A percentile compares a stretch with the other conserved stretches of the same genome.
phyloP scores from a whole-genome alignment of 2,888 invertebrate species.

The Byasa hedistus region DNA sequence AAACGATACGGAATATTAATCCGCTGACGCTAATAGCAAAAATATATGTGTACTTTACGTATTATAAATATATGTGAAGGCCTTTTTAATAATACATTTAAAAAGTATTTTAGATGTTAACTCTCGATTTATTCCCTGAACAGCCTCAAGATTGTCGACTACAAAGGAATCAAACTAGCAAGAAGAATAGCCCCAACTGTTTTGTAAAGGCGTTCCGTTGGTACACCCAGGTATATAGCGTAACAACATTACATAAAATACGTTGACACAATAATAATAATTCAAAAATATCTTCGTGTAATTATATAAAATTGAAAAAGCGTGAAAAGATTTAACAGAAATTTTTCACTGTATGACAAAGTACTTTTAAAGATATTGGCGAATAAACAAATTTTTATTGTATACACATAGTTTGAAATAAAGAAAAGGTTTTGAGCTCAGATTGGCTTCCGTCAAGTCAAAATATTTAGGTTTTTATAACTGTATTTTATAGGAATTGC shows the following conservation, averaged over 20 bases:
- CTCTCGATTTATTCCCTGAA: neutral
- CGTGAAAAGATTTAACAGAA: too few relatives aligned
- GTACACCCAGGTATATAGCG: constrained; percentile 59
- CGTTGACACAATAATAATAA: too few relatives aligned
- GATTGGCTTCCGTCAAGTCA: too few relatives aligned
- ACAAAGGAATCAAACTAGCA: constrained; percentile 35
- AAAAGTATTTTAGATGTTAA: neutral
- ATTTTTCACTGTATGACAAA: too few relatives aligned
- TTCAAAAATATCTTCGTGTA: too few relatives aligned
- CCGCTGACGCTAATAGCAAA: neutral
- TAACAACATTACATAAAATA: neutral
- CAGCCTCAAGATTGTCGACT: constrained; percentile 35
- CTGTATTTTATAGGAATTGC: constrained; percentile 24
- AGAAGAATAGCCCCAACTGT: constrained; percentile 52
- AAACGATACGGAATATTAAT: neutral
- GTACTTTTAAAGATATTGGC: too few relatives aligned
- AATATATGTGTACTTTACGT: neutral
- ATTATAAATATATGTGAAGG: neutral
- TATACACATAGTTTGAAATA: too few relatives aligned
- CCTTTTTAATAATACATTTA: neutral
- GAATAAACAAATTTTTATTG: too few relatives aligned
- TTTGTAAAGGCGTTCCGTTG: constrained; percentile 69
- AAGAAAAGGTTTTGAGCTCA: too few relatives aligned
- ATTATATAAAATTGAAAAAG: too few relatives aligned
- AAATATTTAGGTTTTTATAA: too few relatives aligned